phyloP scores from a whole-genome alignment of 2,113 vertebrate genomes.

The Hipposideros armiger region DNA sequence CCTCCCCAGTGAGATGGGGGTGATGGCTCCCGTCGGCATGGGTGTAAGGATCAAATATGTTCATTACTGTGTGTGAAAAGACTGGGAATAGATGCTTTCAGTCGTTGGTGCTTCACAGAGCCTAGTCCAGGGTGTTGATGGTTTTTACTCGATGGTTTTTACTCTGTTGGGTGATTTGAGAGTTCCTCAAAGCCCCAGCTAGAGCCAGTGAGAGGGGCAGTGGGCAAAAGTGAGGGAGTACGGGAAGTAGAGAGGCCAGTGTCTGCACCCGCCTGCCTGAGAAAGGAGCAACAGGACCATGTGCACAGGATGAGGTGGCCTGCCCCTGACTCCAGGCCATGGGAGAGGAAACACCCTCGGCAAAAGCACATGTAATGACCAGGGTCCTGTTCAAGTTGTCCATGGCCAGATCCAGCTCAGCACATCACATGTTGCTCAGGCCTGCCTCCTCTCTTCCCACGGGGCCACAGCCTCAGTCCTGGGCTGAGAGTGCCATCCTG shows the following conservation, averaged over 20 bases:
- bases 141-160: not conserved
- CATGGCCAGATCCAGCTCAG: not conserved
- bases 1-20: not conserved
- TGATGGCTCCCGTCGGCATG: not conserved
- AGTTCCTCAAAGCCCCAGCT: not conserved
- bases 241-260: accelerated
- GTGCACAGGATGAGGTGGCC: not conserved
- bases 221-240: not conserved
- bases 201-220: accelerated
- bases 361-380: not conserved
- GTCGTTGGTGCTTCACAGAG: not conserved
- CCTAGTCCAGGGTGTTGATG: not conserved
- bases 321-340: not conserved
- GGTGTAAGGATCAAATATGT: not conserved
- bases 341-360: not conserved
- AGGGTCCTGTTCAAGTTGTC: not conserved
- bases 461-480: not conserved
- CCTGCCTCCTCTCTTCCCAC: not conserved
- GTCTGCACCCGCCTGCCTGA: not conserved
- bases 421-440: not conserved
- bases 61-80: not conserved
- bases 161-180: not conserved
- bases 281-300: not conserved
- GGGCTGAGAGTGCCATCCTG: not conserved
- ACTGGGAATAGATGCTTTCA: not conserved